Percentiles rank a stretch among this genome's conserved stretches.
Evolutionary conservation across 2,113 vertebrate genomes (phyloP).

Genomic region (Tenrec ecaudatus): DNA sequence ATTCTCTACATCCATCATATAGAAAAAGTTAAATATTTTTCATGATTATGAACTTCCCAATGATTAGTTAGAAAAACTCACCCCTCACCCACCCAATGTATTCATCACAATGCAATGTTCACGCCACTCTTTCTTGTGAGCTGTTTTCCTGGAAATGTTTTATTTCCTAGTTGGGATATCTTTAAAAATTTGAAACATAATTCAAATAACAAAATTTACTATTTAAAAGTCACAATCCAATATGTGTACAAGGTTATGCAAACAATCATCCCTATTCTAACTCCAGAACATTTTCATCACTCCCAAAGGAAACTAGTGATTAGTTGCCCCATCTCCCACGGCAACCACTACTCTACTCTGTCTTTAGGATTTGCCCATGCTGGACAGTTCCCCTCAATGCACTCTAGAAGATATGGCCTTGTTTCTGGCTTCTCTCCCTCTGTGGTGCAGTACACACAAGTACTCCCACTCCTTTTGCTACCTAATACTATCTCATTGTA

Average conservation of each 20-base stretch:
- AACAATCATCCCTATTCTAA: neutral
- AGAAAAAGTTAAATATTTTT: slow-evolving; percentile 36
- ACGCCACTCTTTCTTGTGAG: neutral
- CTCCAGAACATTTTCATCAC: neutral
- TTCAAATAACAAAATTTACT: neutral
- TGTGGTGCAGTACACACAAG: neutral
- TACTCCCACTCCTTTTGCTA: neutral
- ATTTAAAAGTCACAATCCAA: neutral
- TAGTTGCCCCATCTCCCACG: neutral
- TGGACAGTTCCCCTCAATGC: neutral
- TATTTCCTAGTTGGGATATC: slow-evolving; percentile 17
- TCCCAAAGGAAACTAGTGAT: neutral
- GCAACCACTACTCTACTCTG: neutral
- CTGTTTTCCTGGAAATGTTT: slow-evolving; percentile 15
- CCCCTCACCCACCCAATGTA: neutral
- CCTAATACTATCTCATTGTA: neutral
- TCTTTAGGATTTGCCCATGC: neutral
- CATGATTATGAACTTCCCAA: slow-evolving; percentile 29
- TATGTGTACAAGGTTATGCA: neutral
- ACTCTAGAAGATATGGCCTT: neutral
- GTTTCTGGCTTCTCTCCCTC: neutral
- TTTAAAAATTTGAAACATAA: slow-evolving; percentile 9
- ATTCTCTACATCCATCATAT: slow-evolving; percentile 42
- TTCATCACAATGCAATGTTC: slow-evolving; percentile 28
- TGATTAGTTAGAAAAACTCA: slow-evolving; percentile 9